Conservation (phyloP, 2,888 invertebrate species). For the Isoperla grammatica region DNA sequence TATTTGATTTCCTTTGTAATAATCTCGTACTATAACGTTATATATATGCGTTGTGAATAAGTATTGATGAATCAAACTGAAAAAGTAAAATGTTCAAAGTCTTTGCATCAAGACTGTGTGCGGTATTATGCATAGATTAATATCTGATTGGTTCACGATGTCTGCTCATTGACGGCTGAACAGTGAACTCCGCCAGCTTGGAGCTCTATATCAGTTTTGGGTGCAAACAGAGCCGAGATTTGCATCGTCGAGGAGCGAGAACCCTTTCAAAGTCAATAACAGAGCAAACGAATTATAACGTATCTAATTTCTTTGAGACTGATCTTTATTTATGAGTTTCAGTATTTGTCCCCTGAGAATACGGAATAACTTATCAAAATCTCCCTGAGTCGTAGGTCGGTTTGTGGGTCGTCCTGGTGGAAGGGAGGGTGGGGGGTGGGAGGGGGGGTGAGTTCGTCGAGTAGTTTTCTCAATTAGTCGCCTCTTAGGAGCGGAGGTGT, state of each 20-base stretch:
- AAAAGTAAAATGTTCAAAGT: no score
- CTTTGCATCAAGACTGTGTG: no score
- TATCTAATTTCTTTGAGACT: slow-evolving; percentile 10
- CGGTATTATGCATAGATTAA: no score
- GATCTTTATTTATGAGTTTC: slow-evolving; percentile 18
- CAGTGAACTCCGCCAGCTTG: neutral
- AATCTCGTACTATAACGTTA: no score
- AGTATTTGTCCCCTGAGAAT: slow-evolving; percentile 14
- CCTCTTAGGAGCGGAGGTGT: slow-evolving; percentile 14
- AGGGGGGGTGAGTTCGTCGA: slow-evolving; percentile 9
- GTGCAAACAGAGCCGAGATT: slow-evolving; percentile 1
- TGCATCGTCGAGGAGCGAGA: slow-evolving; percentile 5
- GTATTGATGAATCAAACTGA: no score
- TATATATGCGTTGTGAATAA: no score
- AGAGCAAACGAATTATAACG: slow-evolving; percentile 10
- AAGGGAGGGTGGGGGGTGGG: neutral
- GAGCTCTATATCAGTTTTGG: neutral
- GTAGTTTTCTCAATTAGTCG: slow-evolving; percentile 17
- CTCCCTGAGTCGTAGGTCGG: neutral
- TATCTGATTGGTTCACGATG: neutral
- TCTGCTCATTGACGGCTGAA: neutral
- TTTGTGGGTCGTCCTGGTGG: neutral
- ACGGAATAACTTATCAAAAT: slow-evolving; percentile 15
- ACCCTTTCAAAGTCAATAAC: slow-evolving; percentile 12
- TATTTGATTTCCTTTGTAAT: no score